Evolutionary conservation across 1,140 invertebrate genomes (phyloP), one percentile per base, ranked within the genome.

Genomic region (Polypedilum vanderplanki): DNA sequence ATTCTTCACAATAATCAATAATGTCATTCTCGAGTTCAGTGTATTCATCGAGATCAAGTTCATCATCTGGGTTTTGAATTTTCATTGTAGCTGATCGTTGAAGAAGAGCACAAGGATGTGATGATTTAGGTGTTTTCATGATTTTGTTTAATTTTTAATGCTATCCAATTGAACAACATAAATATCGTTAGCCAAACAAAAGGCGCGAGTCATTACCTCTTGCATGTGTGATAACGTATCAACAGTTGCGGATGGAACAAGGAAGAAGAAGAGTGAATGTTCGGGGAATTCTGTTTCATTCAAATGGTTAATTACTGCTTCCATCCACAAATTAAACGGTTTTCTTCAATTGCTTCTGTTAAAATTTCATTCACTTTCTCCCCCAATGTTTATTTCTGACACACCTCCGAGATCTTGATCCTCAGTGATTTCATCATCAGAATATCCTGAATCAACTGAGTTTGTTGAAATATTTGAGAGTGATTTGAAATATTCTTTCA

Each of bases 221-320:
- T 89, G 89, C 85, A 90, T 89, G 78, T 90, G 89, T 3, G 86
- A 88, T 22, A 88, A 85, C 8, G 87, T 86, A 80, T 90, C 88
- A 2, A 86, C 87, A 22, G 84, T 84, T 74, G 85, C 81, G 18
- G 86, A 86, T 76, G 87, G 84, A 7, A 88, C 86, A 73, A 89
- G 85, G 12, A 90, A 78, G 76, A 88, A 90, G 77, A 90, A 87
- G 1, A 89, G 82, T 0, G 87, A 88, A 10, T 87, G 86, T 70
- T 87, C 85, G 46, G 85, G 84, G 46, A n/a, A n/a, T 57, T 57
- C 46, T 46, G 85, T 84, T 57, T 86, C 86, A 12, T 88, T 57
- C 12, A 57, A 57, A 3, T 57, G n/a, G 4, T 57, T 57, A 12
- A 57, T 57, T 15, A n/a, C 15, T n/a, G 12, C 46, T 57, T 57